Evolutionary conservation across 2,888 invertebrate species (phyloP).

Genomic region (Cecidostiba fungosa): DNA sequence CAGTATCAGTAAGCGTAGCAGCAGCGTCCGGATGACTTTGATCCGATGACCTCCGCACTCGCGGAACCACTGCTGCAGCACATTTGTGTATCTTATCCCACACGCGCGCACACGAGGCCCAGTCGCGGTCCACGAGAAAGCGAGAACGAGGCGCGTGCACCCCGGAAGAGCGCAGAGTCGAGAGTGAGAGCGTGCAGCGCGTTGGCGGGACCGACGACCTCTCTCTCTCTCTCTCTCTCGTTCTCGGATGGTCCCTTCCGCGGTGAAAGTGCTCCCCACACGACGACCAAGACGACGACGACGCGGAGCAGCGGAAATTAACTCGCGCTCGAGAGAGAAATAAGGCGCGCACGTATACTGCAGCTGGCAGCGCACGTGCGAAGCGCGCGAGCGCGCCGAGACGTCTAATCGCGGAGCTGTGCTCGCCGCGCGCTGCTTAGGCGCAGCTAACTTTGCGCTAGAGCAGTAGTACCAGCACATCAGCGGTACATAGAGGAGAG

Average conservation of each 20-base stretch:
- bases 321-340: not conserved
- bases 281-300: not conserved
- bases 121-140: too few relatives aligned
- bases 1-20: not conserved
- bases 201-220: not conserved
- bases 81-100: too few relatives aligned
- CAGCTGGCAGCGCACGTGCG: not conserved
- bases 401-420: not conserved
- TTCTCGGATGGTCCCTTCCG: conserved; percentile 9
- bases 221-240: not conserved
- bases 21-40: conserved; percentile 1
- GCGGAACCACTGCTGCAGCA: not conserved
- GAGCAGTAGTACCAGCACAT: too few relatives aligned
- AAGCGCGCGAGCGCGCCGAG: conserved; percentile 8
- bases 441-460: not conserved
- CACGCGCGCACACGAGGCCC: too few relatives aligned
- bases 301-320: not conserved
- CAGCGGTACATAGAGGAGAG: too few relatives aligned
- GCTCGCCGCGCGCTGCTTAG: not conserved
- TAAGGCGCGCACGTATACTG: not conserved
- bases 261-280: conserved; percentile 3
- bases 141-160: conserved; percentile 1
- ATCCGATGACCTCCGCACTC: conserved; percentile 25
- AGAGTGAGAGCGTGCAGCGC: not conserved
- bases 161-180: conserved; percentile 5